Evolutionary conservation across 2,113 vertebrate genomes (phyloP), one percentile per base, ranked within the genome.

Genomic region (Syngnathoides biaculeatus): DNA sequence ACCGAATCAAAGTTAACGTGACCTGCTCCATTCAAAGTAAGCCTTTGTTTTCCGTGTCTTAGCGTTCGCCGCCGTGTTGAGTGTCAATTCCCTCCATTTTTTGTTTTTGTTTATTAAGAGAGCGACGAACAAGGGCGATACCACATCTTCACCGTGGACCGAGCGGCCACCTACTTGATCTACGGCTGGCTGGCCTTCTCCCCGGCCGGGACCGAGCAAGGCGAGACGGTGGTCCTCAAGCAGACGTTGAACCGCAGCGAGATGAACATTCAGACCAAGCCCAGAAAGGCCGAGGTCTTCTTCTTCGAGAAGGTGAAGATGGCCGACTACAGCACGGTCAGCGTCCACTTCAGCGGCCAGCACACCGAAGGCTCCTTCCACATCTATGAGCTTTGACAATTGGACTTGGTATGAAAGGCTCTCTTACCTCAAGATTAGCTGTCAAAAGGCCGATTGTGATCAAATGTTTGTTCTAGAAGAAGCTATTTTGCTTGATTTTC

Each of bases 171-270:
- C 0, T 88, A 86, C 63, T 5, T 77, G 0, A 72, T 89, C 67
- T 77, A 69, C 0, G 86, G 77, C 27, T 77, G 65, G 78, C 38
- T 86, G 65, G 62, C 0, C 30, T 0, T 75, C 26, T 0, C 7
- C 9, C 52, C 52, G 3, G 12, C 5, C 4, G 9, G 55, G 19
- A 9, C 4, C 19, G 0, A 35, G 0, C 3, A 17, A 5, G 43
- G 5, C 8, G 47, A 20, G 20, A 7, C 10, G 48, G 48, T 79
- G 0, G 0, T 0, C 0, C 69, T 86, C 24, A 2, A 0, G 5
- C 24, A 38, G 4, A 63, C 0, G 0, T 0, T 0, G 0, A 0
- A 4, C 1, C 13, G 43, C 1, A 1, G 0, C 0, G 0, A 3
- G 0, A 2, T 8, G 1, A 2, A 0, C 12, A 8, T 50, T 19